Conservation (phyloP, 1,140 invertebrate species). For the Tetragnatha versicolor region DNA sequence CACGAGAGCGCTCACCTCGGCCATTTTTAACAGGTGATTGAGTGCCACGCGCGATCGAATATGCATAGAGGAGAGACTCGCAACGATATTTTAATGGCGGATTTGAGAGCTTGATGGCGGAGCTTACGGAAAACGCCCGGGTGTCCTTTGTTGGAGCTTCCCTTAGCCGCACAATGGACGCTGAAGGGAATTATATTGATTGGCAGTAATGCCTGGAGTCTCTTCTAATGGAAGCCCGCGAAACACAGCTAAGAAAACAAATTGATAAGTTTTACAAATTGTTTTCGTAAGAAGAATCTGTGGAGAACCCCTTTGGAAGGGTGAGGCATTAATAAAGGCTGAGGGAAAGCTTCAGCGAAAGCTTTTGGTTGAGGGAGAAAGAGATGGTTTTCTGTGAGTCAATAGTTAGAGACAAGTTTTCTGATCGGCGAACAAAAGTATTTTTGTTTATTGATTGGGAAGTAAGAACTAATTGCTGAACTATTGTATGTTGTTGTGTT, state of each 20-base stretch:
- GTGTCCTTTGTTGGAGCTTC: neutral
- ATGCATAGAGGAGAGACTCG: neutral
- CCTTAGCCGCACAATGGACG: neutral
- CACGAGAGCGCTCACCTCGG: too few relatives aligned
- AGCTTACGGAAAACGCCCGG: slow-evolving; percentile 9
- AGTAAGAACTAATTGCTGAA: too few relatives aligned
- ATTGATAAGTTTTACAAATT: slow-evolving; percentile 30
- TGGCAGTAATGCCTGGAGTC: slow-evolving; percentile 15
- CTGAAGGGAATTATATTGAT: slow-evolving; percentile 22
- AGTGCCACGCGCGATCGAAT: slow-evolving; percentile 17
- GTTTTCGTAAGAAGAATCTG: slow-evolving; percentile 4
- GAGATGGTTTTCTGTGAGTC: too few relatives aligned
- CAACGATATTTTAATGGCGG: slow-evolving; percentile 33
- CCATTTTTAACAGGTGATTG: slow-evolving; percentile 35
- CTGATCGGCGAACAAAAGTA: too few relatives aligned
- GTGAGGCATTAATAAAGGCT: too few relatives aligned
- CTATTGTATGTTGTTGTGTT: too few relatives aligned
- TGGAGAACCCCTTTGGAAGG: neutral
- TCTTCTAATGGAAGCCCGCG: neutral
- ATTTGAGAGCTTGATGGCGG: slow-evolving; percentile 14
- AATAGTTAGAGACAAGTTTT: too few relatives aligned
- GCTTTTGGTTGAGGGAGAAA: neutral
- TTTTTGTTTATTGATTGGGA: too few relatives aligned
- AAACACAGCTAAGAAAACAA: neutral
- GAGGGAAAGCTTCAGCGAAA: too few relatives aligned